Evolutionary conservation across 1,140 invertebrate genomes (phyloP).

Genomic region (Planococcus citri): DNA sequence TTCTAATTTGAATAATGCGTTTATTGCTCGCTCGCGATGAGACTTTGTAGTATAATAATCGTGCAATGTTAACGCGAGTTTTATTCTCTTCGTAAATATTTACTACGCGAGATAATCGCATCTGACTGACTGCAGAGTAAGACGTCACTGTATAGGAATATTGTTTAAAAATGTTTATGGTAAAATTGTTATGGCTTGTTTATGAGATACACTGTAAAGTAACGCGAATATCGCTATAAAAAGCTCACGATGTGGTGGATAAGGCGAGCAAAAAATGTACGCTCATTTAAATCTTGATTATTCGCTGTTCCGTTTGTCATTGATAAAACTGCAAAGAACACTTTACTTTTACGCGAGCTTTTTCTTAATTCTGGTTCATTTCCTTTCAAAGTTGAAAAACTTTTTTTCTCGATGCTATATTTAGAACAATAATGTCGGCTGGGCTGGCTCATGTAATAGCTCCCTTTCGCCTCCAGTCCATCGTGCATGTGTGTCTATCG

Average conservation of each 20-base stretch:
- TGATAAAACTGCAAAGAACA: conserved; percentile 3
- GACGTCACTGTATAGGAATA: no score
- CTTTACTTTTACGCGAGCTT: neutral
- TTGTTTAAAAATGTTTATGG: neutral
- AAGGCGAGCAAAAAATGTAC: no score
- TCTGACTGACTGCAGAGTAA: no score
- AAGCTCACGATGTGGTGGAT: no score
- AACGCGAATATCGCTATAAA: no score
- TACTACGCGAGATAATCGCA: neutral
- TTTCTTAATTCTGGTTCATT: neutral
- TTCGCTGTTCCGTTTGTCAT: neutral
- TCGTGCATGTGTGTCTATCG: no score
- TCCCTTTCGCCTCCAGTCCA: no score
- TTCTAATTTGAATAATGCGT: neutral
- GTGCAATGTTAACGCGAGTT: neutral
- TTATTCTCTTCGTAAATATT: neutral
- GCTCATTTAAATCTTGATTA: no score
- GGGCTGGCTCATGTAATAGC: neutral
- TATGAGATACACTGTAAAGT: no score
- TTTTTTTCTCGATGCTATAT: neutral
- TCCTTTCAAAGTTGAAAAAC: neutral
- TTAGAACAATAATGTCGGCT: neutral
- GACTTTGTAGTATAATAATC: neutral
- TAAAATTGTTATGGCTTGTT: neutral
- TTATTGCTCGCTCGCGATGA: neutral